Evolutionary conservation across 2,888 invertebrate species (phyloP).

Genomic region (Eupelmus urozonus): DNA sequence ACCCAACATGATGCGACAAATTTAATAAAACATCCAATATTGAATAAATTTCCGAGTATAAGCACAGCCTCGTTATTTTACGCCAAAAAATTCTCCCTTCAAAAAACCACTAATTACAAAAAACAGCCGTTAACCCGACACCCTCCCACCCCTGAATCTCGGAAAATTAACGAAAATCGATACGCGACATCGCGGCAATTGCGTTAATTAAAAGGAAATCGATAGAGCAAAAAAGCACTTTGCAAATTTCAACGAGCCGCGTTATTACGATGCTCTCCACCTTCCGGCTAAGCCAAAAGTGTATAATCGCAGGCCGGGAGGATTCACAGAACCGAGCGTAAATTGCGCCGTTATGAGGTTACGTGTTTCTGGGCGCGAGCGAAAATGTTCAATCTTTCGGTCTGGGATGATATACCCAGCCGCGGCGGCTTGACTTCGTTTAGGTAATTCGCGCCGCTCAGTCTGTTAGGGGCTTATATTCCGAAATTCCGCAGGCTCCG

Average conservation of each 20-base stretch:
- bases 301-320: constrained; percentile 8
- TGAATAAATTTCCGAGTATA: too few relatives aligned
- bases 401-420: not conserved
- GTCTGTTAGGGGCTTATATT: not conserved
- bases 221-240: not conserved
- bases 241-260: constrained; percentile 1
- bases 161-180: not conserved
- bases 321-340: not conserved
- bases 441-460: not conserved
- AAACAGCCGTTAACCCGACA: too few relatives aligned
- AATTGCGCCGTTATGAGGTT: constrained; percentile 16
- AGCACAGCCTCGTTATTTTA: too few relatives aligned
- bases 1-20: too few relatives aligned
- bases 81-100: too few relatives aligned
- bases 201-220: constrained; percentile 15
- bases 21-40: too few relatives aligned
- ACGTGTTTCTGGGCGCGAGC: not conserved
- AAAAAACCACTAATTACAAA: too few relatives aligned
- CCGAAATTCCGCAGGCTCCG: constrained; percentile 26
- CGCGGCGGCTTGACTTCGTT: not conserved
- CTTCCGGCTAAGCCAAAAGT: constrained; percentile 4
- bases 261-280: not conserved
- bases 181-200: not conserved
- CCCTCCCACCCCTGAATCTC: too few relatives aligned
- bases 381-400: constrained; percentile 19